Percentiles rank a stretch among this genome's conserved stretches.
phyloP scores from a whole-genome alignment of 1,140 invertebrate species.

The Apis dorsata region DNA sequence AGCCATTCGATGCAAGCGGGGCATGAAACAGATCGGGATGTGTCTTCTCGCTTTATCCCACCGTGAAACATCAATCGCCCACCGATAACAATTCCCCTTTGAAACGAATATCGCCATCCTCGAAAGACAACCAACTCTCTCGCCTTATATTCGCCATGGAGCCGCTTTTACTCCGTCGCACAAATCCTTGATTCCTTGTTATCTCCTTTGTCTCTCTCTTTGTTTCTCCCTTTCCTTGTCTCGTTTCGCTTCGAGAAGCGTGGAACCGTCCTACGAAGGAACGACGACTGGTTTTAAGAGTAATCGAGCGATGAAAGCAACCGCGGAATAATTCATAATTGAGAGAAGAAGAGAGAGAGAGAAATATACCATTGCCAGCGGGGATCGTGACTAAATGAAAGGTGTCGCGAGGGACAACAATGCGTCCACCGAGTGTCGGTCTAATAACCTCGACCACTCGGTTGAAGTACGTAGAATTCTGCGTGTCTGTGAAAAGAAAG shows the following conservation, averaged over 20 bases:
- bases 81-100: slow-evolving; percentile 46
- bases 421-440: neutral
- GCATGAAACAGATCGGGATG: slow-evolving; percentile 15
- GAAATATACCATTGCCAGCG: neutral
- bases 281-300: neutral
- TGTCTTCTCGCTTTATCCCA: slow-evolving; percentile 11
- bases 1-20: slow-evolving; percentile 35
- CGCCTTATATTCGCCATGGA: neutral
- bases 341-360: neutral
- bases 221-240: too few species aligned
- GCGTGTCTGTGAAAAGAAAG: neutral
- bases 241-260: neutral
- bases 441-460: neutral
- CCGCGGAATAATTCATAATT: neutral
- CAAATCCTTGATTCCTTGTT: neutral
- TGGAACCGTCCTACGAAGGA: neutral
- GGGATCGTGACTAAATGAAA: neutral
- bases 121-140: neutral
- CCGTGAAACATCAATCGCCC: slow-evolving; percentile 31
- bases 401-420: neutral
- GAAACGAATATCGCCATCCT: neutral
- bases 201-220: too few species aligned
- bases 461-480: too few species aligned
- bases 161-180: neutral
- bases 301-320: slow-evolving; percentile 8